Base-by-base conservation (phyloP, 2,113 vertebrate genomes). In the Semnornis frantzii region DNA sequence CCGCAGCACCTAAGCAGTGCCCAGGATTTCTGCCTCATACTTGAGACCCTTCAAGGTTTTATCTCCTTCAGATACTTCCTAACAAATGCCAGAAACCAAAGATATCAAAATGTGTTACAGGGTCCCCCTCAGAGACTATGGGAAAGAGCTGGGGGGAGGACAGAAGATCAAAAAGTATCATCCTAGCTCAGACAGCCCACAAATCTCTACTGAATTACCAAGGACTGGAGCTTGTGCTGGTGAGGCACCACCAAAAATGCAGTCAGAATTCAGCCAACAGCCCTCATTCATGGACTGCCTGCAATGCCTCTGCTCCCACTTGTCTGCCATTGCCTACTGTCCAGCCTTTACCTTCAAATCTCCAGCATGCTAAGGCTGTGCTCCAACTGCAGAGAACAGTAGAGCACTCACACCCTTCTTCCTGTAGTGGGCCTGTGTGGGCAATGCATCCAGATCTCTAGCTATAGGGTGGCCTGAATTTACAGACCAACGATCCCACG, bases 51-150 rank as follows among this genome's bases (percentile, higher is more conserved):
- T 52, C 19, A 25, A 0, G 1, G 15, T 18, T 91, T 72, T 59
- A 73, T 34, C 42, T 66, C 64, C 20, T 73, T 82, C 24, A 44
- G 30, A 4, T 42, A 87, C 79, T 42, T 89, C 58, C 39, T 62
- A 31, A 6, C 7, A 13, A 14, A 31, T 66, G 69, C 76, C 62
- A 76, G 33, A 72, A 87, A 30, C 12, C 13, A 59, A 39, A 42
- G 28, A 14, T 14, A 80, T 57, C 63, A 85, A 46, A 69, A 87
- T 0, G 0, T 5, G 1, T 31, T 74, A 55, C 46, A 21, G 48
- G 5, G 23, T 59, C 10, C 9, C 10, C 25, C 12, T 1, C 4
- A 42, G 25, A 84, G 13, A 31, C 11, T 0, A 0, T 6, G 6
- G 14, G 33, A 21, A 19, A 90, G 15, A 70, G 23, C 6, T 74